Base-by-base conservation (phyloP, 1,140 invertebrate genomes). In the Nasonia longicornis region DNA sequence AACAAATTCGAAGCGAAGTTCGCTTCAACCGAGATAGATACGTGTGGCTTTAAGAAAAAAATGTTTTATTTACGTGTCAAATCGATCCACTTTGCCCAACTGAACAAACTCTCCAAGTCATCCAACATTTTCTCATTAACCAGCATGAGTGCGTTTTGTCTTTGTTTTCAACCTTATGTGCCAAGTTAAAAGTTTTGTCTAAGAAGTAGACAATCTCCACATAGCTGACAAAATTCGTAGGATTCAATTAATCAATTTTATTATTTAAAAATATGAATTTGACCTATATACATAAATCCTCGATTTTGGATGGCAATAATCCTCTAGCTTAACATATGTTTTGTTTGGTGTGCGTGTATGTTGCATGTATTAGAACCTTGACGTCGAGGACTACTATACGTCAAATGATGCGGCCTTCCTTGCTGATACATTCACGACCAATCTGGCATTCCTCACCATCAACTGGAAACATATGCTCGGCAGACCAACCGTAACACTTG, bases 391-490 rank as follows among this genome's bases (percentile, higher is more conserved):
- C 90, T 97, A 97, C 93, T 98, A 98, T 93, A 95, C 95, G 88
- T 96, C 96, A 87, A 96, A 96, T 88, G 97, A 98, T 93, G 94
- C 95, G 87, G 95, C 95, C 86, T 93, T 98, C 87, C 93, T 97
- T 86, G 95, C 95, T 86, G 96, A 96, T 91, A 97, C 95, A 91
- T 96, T 97, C 89, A 95, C 94, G 86, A 95, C 95, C 85, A 96
- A 96, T 91, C 92, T 98, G 89, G 95, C 96, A 86, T 98, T 98
- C 92, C 94, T 98, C 89, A 96, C 96, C 89, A 97, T 96, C 93
- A 97, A 95, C 91, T 98, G 97, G 97, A 96, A 95, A 89, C 94
- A 96, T 91, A 95, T 96, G 93, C 93, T 97, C 87, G 97, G 97
- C 88, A 94, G 97, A 86, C 97, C 97, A 83, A 96, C 96, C 83